A percentile compares a stretch with the other conserved stretches of the same genome.
Conservation (phyloP, 2,113 vertebrate genomes). For the Aspiorhynchus laticeps region DNA sequence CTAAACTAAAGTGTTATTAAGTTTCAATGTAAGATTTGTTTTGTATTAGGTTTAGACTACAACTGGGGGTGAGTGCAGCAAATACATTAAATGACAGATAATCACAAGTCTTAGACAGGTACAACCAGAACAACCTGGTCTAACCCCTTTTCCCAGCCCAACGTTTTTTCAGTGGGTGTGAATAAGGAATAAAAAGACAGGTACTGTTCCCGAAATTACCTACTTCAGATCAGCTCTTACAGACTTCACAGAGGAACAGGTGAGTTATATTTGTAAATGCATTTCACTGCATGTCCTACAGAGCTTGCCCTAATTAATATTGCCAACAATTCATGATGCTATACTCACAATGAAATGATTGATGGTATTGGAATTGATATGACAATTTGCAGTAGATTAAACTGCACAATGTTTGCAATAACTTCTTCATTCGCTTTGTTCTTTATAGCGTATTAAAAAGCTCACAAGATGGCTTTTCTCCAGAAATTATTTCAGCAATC, state of each 20-base stretch:
- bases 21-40: background rate
- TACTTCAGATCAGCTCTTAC: background rate
- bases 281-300: background rate
- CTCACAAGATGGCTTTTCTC: slow-evolving; percentile 32
- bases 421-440: background rate
- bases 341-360: background rate
- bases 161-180: background rate
- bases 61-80: background rate
- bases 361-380: background rate
- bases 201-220: background rate
- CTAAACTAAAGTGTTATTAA: too few relatives aligned
- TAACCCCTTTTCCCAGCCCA: background rate
- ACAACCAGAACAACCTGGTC: slow-evolving; percentile 30
- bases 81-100: background rate
- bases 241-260: slow-evolving; percentile 45
- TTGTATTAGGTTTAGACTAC: background rate
- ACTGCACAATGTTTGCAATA: background rate
- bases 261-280: slow-evolving; percentile 35
- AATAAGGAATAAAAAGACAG: background rate
- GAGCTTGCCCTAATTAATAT: background rate
- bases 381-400: background rate
- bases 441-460: background rate
- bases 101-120: background rate
- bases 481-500: background rate
- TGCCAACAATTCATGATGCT: background rate